Evolutionary conservation across 2,888 invertebrate species (phyloP).

Genomic region (Apamea epomidion): DNA sequence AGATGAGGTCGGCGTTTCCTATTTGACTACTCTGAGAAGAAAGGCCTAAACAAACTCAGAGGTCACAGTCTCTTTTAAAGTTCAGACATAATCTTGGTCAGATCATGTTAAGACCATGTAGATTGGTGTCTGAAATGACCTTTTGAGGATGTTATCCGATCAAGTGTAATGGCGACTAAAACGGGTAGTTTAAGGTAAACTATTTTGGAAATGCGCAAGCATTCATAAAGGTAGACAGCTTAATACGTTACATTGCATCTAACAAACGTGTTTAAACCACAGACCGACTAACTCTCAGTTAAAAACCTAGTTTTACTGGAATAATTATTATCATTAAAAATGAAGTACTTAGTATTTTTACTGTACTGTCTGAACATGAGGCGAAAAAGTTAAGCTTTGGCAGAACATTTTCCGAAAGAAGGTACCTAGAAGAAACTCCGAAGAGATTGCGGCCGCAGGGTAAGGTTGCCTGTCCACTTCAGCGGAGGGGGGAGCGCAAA

Average conservation of each 20-base stretch:
- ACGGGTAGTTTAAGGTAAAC: not conserved
- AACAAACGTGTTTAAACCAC: not conserved
- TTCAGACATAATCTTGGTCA: too few relatives aligned
- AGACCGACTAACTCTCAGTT: not conserved
- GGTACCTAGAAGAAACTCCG: not conserved
- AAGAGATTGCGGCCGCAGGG: too few relatives aligned
- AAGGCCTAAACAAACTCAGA: too few relatives aligned
- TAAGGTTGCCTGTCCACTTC: not conserved
- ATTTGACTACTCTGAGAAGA: too few relatives aligned
- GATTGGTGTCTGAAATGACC: too few relatives aligned
- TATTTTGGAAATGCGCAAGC: not conserved
- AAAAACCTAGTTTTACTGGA: not conserved
- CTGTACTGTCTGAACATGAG: too few relatives aligned
- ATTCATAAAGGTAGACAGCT: not conserved
- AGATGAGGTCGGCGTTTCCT: too few relatives aligned
- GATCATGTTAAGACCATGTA: too few relatives aligned
- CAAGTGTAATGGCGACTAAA: not conserved
- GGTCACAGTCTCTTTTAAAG: too few relatives aligned
- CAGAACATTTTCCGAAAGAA: not conserved
- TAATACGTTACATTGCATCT: not conserved
- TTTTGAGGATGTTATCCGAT: too few relatives aligned
- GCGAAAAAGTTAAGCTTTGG: not conserved
- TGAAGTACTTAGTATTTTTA: too few relatives aligned
- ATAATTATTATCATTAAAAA: too few relatives aligned
- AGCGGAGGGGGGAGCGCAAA: not conserved